These are phyloP conservation scores for Oscheius onirici DNA, from an alignment of 2,888 invertebrate genomes.

Conservation along the genomic window DNA sequence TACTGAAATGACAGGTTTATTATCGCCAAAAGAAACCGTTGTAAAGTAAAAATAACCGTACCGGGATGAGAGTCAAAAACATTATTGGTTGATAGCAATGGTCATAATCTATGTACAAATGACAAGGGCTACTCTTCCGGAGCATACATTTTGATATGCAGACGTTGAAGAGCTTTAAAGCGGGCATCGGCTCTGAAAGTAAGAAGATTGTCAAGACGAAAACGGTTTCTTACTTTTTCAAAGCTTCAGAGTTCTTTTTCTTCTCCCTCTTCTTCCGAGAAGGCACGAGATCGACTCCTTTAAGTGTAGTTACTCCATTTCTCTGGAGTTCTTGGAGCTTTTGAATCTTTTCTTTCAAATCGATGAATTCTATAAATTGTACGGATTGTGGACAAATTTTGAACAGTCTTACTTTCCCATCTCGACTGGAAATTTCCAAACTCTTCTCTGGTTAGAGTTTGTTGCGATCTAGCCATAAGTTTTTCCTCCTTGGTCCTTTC, in stretches of 20 bases:
- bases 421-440: conserved; percentile 29
- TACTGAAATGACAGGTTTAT: conserved; percentile 5
- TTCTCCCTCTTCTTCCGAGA: conserved; percentile 11
- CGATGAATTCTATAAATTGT: conserved; percentile 41
- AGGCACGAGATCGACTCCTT: conserved; percentile 30
- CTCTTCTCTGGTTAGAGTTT: conserved; percentile 45
- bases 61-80: conserved; percentile 15
- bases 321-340: conserved; percentile 51
- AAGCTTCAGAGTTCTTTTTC: neutral
- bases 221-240: conserved; percentile 15
- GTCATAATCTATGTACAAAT: neutral
- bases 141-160: conserved; percentile 2
- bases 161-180: conserved; percentile 16
- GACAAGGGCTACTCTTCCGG: conserved; percentile 1
- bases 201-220: neutral
- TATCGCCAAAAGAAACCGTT: neutral
- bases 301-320: conserved; percentile 49
- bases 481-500: conserved; percentile 38
- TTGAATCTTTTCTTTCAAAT: conserved; percentile 46
- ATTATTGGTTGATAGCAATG: neutral
- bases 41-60: conserved; percentile 13
- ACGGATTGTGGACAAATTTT: neutral
- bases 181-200: conserved; percentile 19
- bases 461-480: conserved; percentile 44
- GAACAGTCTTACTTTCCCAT: conserved; percentile 36